phyloP scores from a whole-genome alignment of 2,113 vertebrate genomes.

The Probosciger aterrimus region DNA sequence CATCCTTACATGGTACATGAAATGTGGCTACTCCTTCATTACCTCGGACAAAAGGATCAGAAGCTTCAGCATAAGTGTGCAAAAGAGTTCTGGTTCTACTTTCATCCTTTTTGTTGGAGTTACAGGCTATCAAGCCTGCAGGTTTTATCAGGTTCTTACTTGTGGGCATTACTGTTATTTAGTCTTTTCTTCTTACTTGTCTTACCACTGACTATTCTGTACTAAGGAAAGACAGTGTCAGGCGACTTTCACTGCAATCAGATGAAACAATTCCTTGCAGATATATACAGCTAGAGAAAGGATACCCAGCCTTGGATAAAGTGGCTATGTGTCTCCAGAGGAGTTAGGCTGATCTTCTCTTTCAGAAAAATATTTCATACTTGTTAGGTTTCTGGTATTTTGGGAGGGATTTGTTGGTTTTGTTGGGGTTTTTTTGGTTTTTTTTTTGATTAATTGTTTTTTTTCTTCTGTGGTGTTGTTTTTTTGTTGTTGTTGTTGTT shows the following conservation, averaged over 20 bases:
- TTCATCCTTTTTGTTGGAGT: background rate
- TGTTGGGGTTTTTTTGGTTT: background rate
- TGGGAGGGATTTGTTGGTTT: background rate
- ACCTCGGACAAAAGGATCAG: background rate
- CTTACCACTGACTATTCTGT: background rate
- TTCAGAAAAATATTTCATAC: background rate
- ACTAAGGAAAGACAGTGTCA: background rate
- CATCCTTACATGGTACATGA: background rate
- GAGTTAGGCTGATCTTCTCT: background rate
- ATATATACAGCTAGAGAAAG: background rate
- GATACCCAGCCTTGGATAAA: background rate
- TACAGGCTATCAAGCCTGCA: background rate
- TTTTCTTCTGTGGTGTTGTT: background rate
- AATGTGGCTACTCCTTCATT: background rate
- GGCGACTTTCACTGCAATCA: background rate
- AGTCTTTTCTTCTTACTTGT: background rate
- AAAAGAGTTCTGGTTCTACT: background rate
- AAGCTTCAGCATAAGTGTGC: background rate
- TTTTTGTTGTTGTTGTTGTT: background rate
- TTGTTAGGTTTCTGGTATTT: background rate
- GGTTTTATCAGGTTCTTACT: background rate
- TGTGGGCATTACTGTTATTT: background rate
- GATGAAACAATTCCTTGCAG: background rate
- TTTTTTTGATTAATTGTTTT: too few species aligned
- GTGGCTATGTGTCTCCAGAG: background rate